A percentile compares a stretch with the other conserved stretches of the same genome.
phyloP scores from a whole-genome alignment of 2,888 invertebrate genomes.

The Nephrotoma flavescens region DNA sequence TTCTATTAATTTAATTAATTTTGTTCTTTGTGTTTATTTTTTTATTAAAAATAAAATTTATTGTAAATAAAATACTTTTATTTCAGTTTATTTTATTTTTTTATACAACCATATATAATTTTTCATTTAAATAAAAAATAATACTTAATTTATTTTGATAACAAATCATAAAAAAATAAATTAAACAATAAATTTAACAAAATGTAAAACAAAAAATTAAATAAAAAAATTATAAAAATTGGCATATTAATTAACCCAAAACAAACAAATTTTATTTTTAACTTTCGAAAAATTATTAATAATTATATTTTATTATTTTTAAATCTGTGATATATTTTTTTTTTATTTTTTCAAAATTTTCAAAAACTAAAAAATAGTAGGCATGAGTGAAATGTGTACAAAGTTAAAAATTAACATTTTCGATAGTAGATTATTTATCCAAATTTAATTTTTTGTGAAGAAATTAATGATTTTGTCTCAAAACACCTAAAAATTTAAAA shows the following conservation, averaged over 20 bases:
- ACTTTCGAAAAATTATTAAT: constrained; percentile 7
- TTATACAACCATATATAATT: constrained; percentile 9
- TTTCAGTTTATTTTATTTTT: constrained; percentile 1
- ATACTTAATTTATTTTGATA: constrained; percentile 13
- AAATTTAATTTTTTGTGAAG: neutral
- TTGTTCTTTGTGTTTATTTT: neutral
- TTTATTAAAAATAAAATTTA: neutral
- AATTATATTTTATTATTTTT: constrained; percentile 8
- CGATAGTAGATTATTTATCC: neutral
- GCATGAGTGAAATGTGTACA: neutral
- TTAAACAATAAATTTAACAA: constrained; percentile 1
- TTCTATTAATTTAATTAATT: neutral
- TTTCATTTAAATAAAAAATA: constrained; percentile 14
- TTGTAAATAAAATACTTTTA: constrained; percentile 1
- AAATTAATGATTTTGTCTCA: neutral
- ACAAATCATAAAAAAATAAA: neutral
- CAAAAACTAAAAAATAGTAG: neutral
- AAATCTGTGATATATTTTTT: neutral
- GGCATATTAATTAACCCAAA: constrained; percentile 6
- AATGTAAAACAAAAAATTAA: constrained; percentile 12
- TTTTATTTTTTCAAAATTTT: neutral
- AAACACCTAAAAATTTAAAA: neutral
- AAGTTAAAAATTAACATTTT: neutral
- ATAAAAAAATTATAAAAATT: constrained; percentile 11
- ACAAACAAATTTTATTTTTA: constrained; percentile 8